phyloP scores from a whole-genome alignment of 2,113 vertebrate species.

The Amazona guildingii region DNA sequence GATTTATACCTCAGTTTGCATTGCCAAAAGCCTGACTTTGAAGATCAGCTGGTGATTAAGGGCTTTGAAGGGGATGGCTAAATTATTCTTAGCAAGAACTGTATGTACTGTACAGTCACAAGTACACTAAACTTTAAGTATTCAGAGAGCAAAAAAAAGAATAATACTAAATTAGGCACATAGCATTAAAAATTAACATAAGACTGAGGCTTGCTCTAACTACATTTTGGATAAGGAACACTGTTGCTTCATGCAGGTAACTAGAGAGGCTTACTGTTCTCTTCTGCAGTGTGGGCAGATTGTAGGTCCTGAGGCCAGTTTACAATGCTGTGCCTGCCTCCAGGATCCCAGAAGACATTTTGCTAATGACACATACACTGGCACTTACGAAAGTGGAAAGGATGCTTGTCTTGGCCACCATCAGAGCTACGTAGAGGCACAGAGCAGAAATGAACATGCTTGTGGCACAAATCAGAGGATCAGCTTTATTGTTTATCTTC shows the following conservation, averaged over 20 bases:
- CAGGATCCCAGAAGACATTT: background rate
- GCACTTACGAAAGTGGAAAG: slow-evolving; percentile 83
- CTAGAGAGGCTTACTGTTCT: background rate
- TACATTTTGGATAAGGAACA: background rate
- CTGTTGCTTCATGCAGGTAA: background rate
- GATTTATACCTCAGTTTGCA: background rate
- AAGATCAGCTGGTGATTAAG: background rate
- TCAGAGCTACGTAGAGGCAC: slow-evolving; percentile 81
- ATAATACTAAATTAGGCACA: background rate
- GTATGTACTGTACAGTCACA: background rate
- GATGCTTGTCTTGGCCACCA: slow-evolving; percentile 78
- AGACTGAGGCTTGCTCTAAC: background rate
- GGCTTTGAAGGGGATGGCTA: background rate
- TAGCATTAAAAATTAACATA: slow-evolving; percentile 21
- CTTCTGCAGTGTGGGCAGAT: background rate
- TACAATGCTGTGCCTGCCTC: background rate
- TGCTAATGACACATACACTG: background rate
- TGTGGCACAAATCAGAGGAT: slow-evolving; percentile 88
- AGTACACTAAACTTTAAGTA: background rate
- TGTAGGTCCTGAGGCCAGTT: background rate
- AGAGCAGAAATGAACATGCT: slow-evolving; percentile 83
- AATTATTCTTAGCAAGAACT: slow-evolving; percentile 18
- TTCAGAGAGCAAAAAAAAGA: slow-evolving; percentile 19
- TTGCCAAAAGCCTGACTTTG: slow-evolving; percentile 28
- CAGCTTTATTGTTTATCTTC: slow-evolving; percentile 76